Conservation (phyloP, 2,797 vertebrate species). For the Halcyon chelicuti region DNA sequence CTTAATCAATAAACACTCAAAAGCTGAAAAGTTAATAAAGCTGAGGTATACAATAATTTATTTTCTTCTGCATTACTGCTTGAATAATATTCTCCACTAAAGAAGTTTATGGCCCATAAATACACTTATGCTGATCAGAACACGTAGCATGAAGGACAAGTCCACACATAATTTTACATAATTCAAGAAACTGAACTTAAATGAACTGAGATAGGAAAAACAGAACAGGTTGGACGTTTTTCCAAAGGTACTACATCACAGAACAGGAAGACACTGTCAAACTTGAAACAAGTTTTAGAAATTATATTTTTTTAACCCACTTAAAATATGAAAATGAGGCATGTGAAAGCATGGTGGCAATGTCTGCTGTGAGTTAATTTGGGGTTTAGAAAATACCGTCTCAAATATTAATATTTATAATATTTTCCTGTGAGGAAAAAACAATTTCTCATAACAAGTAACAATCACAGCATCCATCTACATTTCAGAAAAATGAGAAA, state of each 20-base stretch:
- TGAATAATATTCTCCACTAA: conserved; percentile 36
- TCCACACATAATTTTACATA: conserved; percentile 17
- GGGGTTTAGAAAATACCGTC: background rate
- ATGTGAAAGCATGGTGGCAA: conserved; percentile 16
- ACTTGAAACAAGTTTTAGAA: conserved; percentile 4
- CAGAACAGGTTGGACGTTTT: background rate
- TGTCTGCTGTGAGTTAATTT: conserved; percentile 33
- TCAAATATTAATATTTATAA: background rate
- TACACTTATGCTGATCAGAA: conserved; percentile 15
- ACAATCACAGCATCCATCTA: background rate
- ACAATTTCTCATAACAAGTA: conserved; percentile 10
- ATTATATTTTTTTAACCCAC: background rate
- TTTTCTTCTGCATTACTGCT: conserved; percentile 20
- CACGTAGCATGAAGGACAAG: conserved; percentile 36
- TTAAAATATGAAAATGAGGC: conserved; percentile 1
- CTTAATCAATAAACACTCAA: conserved; percentile 9
- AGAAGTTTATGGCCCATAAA: conserved; percentile 32
- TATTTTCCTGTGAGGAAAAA: conserved; percentile 11
- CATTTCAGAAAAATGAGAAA: background rate
- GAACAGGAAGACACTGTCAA: background rate
- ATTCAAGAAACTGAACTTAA: conserved; percentile 34
- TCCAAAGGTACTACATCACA: background rate
- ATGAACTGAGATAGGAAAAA: background rate
- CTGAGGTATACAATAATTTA: conserved; percentile 21
- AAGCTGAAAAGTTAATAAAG: conserved; percentile 48